A percentile compares a stretch with the other conserved stretches of the same genome.
Evolutionary conservation across 1,140 invertebrate species (phyloP).

Genomic region (Apis dorsata): DNA sequence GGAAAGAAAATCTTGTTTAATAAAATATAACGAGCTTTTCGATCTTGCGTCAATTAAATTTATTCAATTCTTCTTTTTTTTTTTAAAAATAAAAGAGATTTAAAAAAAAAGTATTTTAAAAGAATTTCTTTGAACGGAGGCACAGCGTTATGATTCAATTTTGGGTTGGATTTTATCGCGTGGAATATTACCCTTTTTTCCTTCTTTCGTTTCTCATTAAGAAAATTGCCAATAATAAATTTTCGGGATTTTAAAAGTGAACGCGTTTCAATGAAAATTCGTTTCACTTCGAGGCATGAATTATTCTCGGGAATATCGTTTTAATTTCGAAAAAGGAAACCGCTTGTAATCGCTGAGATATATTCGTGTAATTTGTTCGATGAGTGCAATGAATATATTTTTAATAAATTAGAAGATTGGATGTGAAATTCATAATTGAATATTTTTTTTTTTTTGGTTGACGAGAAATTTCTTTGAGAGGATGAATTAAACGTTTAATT

Average conservation of each 20-base stretch:
- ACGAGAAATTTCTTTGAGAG: too few relatives aligned
- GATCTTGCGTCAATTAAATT: background rate
- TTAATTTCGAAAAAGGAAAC: background rate
- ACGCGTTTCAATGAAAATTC: background rate
- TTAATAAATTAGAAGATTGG: background rate
- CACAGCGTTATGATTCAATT: background rate
- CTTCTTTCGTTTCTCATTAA: background rate
- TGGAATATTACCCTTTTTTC: background rate
- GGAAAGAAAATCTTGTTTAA: background rate
- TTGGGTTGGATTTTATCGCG: background rate
- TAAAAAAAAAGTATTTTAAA: too few relatives aligned
- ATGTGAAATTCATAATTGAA: too few relatives aligned
- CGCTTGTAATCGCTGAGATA: background rate
- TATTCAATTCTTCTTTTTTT: too few relatives aligned
- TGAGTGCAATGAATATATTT: background rate
- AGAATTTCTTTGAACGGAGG: background rate
- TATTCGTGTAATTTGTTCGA: background rate
- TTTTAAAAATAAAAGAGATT: too few relatives aligned
- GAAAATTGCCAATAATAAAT: background rate
- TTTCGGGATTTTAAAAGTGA: background rate
- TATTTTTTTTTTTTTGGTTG: too few relatives aligned
- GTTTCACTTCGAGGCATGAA: too few relatives aligned
- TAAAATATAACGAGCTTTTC: background rate
- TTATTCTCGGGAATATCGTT: background rate
- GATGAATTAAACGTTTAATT: too few relatives aligned